These are phyloP conservation scores for Paradoxurus hermaphroditus DNA, from an alignment of 2,113 vertebrate species.

Conservation along the genomic window DNA sequence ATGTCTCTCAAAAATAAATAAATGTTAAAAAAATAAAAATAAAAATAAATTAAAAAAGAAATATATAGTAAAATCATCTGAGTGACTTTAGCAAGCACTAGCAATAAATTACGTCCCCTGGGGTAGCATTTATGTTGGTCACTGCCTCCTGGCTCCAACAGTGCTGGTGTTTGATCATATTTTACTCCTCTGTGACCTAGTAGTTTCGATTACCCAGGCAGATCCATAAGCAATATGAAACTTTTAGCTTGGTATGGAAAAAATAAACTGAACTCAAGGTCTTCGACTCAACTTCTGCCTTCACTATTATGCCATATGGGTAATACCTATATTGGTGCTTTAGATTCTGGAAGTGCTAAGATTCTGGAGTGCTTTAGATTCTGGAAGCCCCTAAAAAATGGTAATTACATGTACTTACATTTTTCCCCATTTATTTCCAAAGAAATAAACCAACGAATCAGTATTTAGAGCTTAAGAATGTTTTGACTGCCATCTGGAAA, in stretches of 20 bases:
- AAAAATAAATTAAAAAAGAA: too few relatives aligned
- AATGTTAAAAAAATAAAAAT: too few relatives aligned
- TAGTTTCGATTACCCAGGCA: neutral
- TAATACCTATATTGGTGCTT: neutral
- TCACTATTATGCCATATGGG: neutral
- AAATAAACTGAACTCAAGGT: slow-evolving; percentile 18
- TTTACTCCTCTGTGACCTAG: neutral
- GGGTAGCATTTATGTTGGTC: neutral
- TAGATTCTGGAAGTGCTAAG: neutral
- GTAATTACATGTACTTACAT: neutral
- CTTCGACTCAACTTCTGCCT: neutral
- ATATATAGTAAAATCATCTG: neutral
- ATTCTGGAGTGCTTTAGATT: neutral
- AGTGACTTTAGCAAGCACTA: neutral
- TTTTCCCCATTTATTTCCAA: neutral
- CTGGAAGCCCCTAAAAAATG: neutral
- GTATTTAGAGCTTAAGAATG: neutral
- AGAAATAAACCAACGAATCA: neutral
- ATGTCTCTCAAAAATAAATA: too few relatives aligned
- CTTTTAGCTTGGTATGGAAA: neutral
- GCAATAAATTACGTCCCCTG: neutral
- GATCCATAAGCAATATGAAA: neutral
- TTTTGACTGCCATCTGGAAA: neutral
- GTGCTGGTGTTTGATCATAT: neutral
- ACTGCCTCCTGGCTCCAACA: neutral